Base-by-base conservation (phyloP, 2,797 vertebrate genomes). In the Pangasius larnaudii region DNA sequence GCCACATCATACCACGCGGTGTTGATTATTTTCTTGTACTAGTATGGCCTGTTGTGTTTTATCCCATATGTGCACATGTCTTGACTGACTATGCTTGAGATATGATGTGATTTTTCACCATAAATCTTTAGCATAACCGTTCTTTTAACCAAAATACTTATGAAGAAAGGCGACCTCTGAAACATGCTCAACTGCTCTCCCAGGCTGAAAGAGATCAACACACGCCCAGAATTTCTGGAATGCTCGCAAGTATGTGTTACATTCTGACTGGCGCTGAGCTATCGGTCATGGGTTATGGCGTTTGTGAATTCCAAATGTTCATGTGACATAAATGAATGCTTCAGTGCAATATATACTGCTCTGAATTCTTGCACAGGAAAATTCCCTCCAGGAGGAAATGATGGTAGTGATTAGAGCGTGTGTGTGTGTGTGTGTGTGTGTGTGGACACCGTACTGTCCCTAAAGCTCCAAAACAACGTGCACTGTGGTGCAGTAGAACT, bases 191-290 rank as follows among this genome's bases (percentile, higher is more conserved):
- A 53, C 59, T 56, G 13, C 77, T 72, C 42, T 63, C 19, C 0
- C 24, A n/a, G 71, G 36, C 84, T 80, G 67, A 88, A 84, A 69
- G 3, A 79, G 80, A 30, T 75, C 67, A 67, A 72, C 81, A 88
- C 74, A 89, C 69, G 85, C 87, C 39, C 27, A 22, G 63, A 87
- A 53, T 82, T 87, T 80, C 16, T 90, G 89, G 88, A 92, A 93
- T 91, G 71, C 87, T 93, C 58, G 84, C 89, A 92, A 83, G 80
- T 58, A 30, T 85, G 89, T 89, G 87, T 71, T 86, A 92, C 89
- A 92, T 91, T 90, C 84, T 87, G 87, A 89, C 65, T 74, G 42
- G 86, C 86, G 87, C 80, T 49, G 88, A 80, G 77, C 84, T 39
- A 46, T 89, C 39, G 27, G 36, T 85, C 65, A 30, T 5, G 67